Percentiles rank a stretch among this genome's conserved stretches.
phyloP scores from a whole-genome alignment of 2,888 invertebrate species.

The Slavum lentiscoides region DNA sequence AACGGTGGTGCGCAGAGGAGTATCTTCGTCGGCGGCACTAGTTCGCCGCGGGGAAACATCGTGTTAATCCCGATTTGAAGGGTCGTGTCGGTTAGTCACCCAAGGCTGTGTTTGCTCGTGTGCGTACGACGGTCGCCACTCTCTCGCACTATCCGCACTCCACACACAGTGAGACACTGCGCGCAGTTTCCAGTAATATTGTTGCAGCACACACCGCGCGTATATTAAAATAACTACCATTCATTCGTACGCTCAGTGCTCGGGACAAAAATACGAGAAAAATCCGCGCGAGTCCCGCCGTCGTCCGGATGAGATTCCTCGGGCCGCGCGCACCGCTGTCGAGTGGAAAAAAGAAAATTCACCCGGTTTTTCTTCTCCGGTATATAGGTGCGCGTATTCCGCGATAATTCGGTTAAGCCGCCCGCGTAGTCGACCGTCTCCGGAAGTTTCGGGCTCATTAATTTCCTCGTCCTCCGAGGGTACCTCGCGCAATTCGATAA shows the following conservation, averaged over 20 bases:
- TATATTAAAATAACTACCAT: no score
- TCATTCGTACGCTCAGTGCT: no score
- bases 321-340: no score
- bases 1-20: not conserved
- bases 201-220: no score
- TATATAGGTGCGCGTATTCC: no score
- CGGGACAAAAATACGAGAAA: no score
- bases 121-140: not conserved
- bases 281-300: no score
- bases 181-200: no score
- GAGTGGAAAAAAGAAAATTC: not conserved
- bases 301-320: no score
- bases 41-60: constrained; percentile 24
- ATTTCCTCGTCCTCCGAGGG: not conserved
- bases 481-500: not conserved
- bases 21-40: not conserved
- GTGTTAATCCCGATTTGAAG: constrained; percentile 47
- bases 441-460: constrained; percentile 22
- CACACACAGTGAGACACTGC: no score
- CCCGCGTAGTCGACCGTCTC: not conserved
- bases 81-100: constrained; percentile 50
- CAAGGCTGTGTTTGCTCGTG: constrained; percentile 46
- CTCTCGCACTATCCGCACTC: not conserved
- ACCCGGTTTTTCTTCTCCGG: no score
- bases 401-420: constrained; percentile 20